These are phyloP conservation scores for Malacosoma neustria DNA, from an alignment of 2,888 invertebrate species.

Conservation along the genomic window DNA sequence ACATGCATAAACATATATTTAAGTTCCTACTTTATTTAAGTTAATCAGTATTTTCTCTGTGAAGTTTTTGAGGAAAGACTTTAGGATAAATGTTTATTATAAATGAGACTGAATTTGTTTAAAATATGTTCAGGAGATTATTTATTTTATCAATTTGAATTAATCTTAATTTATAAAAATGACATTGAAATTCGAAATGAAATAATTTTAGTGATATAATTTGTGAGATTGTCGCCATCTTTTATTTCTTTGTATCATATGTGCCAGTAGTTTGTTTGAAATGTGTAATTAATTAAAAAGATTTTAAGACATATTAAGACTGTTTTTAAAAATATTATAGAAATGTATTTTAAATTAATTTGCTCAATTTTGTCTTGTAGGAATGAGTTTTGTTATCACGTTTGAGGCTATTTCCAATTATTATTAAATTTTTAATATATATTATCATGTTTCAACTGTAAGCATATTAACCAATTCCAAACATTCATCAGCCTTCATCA, in stretches of 20 bases:
- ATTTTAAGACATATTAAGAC: conserved; percentile 57
- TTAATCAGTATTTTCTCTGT: conserved; percentile 31
- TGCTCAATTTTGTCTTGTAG: conserved; percentile 39
- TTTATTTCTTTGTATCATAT: conserved; percentile 5
- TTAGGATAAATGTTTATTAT: conserved; percentile 45
- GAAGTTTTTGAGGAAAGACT: conserved; percentile 56
- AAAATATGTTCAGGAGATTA: conserved; percentile 54
- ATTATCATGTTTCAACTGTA: too few species aligned
- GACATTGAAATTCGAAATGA: neutral
- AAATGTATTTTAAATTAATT: conserved; percentile 22
- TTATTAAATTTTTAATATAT: too few species aligned
- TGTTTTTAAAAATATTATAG: conserved; percentile 34
- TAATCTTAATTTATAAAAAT: conserved; percentile 19
- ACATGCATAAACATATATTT: conserved; percentile 2
- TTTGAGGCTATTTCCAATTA: too few species aligned
- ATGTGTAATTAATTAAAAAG: conserved; percentile 15
- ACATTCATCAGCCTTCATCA: conserved; percentile 32
- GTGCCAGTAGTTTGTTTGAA: conserved; percentile 9
- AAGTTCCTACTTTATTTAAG: conserved; percentile 28
- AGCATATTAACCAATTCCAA: conserved; percentile 12
- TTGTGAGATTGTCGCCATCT: conserved; percentile 19
- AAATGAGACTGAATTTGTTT: conserved; percentile 73
- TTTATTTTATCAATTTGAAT: conserved; percentile 44
- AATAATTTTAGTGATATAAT: conserved; percentile 1
- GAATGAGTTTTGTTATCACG: too few species aligned